Evolutionary conservation across 2,888 invertebrate genomes (phyloP).

Genomic region (Cantharis flavilabris): DNA sequence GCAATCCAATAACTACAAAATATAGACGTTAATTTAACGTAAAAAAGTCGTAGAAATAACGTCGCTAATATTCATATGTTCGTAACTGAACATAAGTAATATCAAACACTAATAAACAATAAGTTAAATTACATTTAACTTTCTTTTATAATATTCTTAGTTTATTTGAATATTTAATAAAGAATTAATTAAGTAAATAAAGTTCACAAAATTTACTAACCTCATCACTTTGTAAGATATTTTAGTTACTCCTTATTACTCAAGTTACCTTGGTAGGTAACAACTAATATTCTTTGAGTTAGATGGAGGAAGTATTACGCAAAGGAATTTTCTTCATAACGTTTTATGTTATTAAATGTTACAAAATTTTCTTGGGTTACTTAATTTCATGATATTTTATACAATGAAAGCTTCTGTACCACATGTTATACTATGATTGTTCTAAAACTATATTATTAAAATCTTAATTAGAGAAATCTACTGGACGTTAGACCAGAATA

Average conservation of each 20-base stretch:
- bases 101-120: too few species aligned
- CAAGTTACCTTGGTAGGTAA: not conserved
- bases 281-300: not conserved
- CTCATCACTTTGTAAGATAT: not conserved
- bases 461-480: not conserved
- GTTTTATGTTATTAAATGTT: not conserved
- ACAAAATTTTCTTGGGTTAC: not conserved
- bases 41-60: too few species aligned
- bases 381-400: not conserved
- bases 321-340: not conserved
- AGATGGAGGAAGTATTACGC: not conserved
- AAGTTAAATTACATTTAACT: not conserved
- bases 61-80: not conserved
- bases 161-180: not conserved
- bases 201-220: not conserved
- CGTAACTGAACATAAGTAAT: not conserved
- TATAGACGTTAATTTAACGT: too few species aligned
- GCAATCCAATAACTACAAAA: too few species aligned
- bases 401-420: not conserved
- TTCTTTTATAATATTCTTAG: not conserved
- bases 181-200: not conserved
- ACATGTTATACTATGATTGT: not conserved
- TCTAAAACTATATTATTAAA: not conserved
- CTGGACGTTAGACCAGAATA: not conserved
- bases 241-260: not conserved